These are phyloP conservation scores for Zhuqinia jingwanae DNA, from an alignment of 2,888 invertebrate species.

Conservation along the genomic window DNA sequence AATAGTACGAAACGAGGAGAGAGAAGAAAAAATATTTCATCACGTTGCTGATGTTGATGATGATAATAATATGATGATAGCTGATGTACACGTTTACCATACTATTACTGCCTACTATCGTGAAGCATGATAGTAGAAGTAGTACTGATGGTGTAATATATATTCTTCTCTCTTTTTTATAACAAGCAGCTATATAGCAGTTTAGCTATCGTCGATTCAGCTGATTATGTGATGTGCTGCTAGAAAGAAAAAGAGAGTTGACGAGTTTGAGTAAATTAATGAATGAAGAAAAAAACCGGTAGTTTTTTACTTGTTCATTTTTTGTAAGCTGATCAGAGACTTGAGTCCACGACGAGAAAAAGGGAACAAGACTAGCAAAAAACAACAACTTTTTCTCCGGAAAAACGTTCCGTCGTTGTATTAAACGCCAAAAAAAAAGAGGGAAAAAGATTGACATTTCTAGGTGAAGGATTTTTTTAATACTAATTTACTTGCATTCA, in stretches of 20 bases:
- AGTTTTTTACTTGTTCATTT: slow-evolving; percentile 9
- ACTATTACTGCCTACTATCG: too few relatives aligned
- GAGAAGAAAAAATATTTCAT: not conserved
- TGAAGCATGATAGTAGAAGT: too few relatives aligned
- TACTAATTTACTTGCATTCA: too few relatives aligned
- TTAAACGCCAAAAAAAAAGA: not conserved
- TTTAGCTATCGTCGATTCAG: not conserved
- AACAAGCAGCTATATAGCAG: not conserved
- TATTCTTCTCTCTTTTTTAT: too few relatives aligned
- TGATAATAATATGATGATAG: slow-evolving; percentile 16
- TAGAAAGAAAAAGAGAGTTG: slow-evolving; percentile 27
- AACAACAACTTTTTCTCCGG: slow-evolving; percentile 12
- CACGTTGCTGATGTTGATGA: not conserved
- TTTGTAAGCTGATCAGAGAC: not conserved
- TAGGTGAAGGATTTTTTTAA: not conserved
- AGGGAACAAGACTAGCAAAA: not conserved
- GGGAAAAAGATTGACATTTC: slow-evolving; percentile 19
- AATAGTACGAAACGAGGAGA: not conserved
- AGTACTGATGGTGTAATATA: too few relatives aligned
- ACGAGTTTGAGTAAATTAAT: slow-evolving; percentile 38
- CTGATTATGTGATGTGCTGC: slow-evolving; percentile 9
- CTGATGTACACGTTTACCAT: not conserved
- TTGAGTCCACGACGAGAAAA: slow-evolving; percentile 11
- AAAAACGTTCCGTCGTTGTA: not conserved
- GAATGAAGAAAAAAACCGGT: too few relatives aligned